Base-by-base conservation (phyloP, 2,888 invertebrate genomes). In the Pollenia labialis region DNA sequence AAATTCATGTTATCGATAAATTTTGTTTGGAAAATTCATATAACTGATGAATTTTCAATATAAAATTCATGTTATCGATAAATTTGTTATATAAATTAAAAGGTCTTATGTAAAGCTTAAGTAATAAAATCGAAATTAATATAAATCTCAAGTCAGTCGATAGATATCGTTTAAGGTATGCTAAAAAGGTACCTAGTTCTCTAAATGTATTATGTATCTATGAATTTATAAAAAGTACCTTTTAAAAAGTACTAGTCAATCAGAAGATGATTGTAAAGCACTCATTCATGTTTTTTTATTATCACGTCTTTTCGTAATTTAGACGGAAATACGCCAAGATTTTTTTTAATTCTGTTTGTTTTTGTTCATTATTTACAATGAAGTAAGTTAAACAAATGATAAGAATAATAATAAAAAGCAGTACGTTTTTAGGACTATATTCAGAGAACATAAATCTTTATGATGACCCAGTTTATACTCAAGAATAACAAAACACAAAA, bases 271-370 rank as follows among this genome's bases (percentile, higher is more conserved):
- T 11, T 10, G 14, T n/a, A 52, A 32, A 9, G 48, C 11, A n/a
- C 9, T n/a, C 3, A 11, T 42, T 14, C n/a, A 52, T 16, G 11
- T 1, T 40, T 11, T 23, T 23, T 18, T 10, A 60, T 74, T 74
- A 74, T 79, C 72, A 46, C 44, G 18, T 50, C 10, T 64, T 50
- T 42, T 23, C 16, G 16, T 11, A 50, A 56, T 23, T 64, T 42
- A 71, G 56, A 80, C 80, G 85, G 85, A 85, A 85, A 81, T 81
- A 56, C 48, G n/a, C n/a, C 1, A 52, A 56, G 32, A 16, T n/a
- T 60, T 50, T n/a, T 69, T 23, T 58, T 7, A 44, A 11, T 18
- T 50, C 11, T 42, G 1, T 11, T 14, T 44, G 14, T 18, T 32
- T 79, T 52, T 44, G 56, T 58, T 66, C 11, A 46, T 16, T 72